Evolutionary conservation across 2,113 vertebrate genomes (phyloP), one percentile per base, ranked within the genome.

Genomic region (Setophaga kirtlandii): DNA sequence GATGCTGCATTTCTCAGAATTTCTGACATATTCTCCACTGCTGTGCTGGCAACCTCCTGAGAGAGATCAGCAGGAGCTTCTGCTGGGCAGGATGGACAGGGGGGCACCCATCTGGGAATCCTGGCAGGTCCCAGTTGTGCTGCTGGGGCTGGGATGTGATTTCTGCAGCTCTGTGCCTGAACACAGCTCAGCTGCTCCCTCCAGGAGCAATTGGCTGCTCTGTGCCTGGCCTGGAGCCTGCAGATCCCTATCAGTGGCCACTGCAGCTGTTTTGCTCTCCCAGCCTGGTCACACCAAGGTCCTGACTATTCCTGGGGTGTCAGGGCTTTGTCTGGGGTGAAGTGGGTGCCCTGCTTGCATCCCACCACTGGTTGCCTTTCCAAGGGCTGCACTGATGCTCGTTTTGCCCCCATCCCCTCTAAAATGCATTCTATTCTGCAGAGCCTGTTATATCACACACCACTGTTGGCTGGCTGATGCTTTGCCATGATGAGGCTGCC

Each of bases 161-260:
- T 75, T 83, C 83, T 11, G 0, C 30, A 74, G 58, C 78, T 73
- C 42, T 23, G 11, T 10, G 6, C 71, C 69, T 76, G 33, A 89
- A 74, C 22, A 3, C 30, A 46, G 94, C 83, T 60, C 41, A 8
- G 64, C 81, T 46, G 69, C 95, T 85, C 80, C 4, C 68, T 94
- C 69, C 62, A 42, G 89, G 90, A 96, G 60, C 89, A 95, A 93
- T 5, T 87, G 93, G 85, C 88, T 33, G n/a, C 81, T 0, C 35
- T 35, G 41, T 75, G 88, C 84, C 81, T 80, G 94, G 95, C 93
- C 41, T 41, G 21, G 46, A 83, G 93, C 96, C 96, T 35, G 39
- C 14, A 28, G 76, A 94, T 94, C 95, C 59, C 37, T 86, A 55
- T n/a, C 95, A 70, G 22, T 1, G 6, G 70, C 59, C 59, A 42